These are phyloP conservation scores for Eristalis arbustorum DNA, from an alignment of 2,888 invertebrate genomes.

Conservation along the genomic window DNA sequence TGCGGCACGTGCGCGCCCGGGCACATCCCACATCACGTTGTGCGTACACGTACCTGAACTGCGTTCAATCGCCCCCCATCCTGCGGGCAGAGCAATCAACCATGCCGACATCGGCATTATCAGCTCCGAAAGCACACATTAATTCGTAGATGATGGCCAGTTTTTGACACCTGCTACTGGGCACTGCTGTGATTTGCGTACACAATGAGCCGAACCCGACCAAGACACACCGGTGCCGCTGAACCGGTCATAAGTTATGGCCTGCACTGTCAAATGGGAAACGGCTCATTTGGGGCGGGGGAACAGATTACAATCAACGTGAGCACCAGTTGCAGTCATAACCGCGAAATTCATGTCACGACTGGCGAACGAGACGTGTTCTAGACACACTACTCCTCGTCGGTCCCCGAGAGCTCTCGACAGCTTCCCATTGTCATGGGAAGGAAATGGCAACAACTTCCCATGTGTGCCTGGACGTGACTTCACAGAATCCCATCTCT, in stretches of 20 bases:
- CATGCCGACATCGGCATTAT: neutral
- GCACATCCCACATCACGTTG: neutral
- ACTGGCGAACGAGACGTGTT: constrained; percentile 60
- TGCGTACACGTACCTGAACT: neutral
- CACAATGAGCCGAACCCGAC: constrained; percentile 29
- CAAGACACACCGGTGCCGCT: neutral
- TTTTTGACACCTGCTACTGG: constrained; percentile 53
- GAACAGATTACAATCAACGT: neutral
- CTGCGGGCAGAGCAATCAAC: neutral
- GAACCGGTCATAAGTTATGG: neutral
- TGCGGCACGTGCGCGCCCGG: neutral
- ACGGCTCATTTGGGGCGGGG: neutral
- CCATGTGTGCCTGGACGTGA: constrained; percentile 47
- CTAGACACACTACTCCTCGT: constrained; percentile 30
- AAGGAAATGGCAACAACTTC: constrained; percentile 53
- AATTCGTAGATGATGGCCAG: constrained; percentile 28
- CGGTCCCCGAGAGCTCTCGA: neutral
- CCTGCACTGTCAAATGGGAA: neutral
- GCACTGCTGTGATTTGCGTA: constrained; percentile 38
- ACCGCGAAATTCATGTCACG: constrained; percentile 64
- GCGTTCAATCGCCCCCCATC: neutral
- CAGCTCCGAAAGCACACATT: constrained; percentile 1
- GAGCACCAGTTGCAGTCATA: constrained; percentile 6
- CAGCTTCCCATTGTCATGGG: constrained; percentile 24
- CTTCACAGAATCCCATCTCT: constrained; percentile 7